Conservation (phyloP, 92 coral and sea anemone genomes). For the Palythoa grandiflora region DNA sequence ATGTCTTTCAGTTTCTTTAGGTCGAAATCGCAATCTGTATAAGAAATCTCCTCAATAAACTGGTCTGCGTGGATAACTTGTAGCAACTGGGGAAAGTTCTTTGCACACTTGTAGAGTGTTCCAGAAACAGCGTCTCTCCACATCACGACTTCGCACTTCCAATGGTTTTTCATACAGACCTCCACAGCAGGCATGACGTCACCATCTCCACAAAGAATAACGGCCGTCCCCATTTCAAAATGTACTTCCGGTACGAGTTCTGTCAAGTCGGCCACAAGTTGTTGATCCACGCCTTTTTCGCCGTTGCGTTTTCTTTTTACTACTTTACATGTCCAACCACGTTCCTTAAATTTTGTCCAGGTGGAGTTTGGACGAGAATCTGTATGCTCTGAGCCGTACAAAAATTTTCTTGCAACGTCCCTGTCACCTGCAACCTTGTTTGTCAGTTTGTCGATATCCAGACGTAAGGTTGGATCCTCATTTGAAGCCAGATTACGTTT, state of each 20-base stretch:
- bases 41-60: not conserved
- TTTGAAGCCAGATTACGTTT: no score
- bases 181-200: constrained; percentile 29
- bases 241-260: not conserved
- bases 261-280: constrained; percentile 19
- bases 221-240: not conserved
- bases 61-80: not conserved
- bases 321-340: not conserved
- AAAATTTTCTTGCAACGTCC: not conserved
- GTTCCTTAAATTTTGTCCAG: not conserved
- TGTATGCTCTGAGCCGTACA: constrained; percentile 28
- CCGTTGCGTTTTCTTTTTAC: not conserved
- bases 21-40: not conserved
- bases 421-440: not conserved
- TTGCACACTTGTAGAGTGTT: not conserved
- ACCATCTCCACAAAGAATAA: constrained; percentile 28
- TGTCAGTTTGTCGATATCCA: constrained; percentile 5
- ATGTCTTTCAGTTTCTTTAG: not conserved
- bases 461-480: not conserved
- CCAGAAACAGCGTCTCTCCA: constrained; percentile 11
- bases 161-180: not conserved
- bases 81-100: not conserved
- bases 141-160: constrained; percentile 41
- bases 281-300: constrained; percentile 26
- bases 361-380: not conserved